A percentile compares a stretch with the other conserved stretches of the same genome.
Evolutionary conservation across 2,113 vertebrate species (phyloP).

Genomic region (Rhinopomastus cyanomelas): DNA sequence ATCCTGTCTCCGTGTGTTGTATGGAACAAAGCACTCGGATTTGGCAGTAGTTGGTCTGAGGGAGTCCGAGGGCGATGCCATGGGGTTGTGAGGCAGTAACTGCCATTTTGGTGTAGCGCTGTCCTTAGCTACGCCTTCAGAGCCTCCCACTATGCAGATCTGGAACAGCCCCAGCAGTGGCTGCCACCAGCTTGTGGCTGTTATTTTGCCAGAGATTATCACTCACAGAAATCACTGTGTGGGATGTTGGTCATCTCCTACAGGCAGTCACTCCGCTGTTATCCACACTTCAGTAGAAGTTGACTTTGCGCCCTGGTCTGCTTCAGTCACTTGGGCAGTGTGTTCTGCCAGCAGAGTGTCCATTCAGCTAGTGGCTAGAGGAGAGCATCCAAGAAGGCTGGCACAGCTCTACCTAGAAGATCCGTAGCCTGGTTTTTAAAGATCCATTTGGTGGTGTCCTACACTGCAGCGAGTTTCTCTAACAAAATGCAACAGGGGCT

Average conservation of each 20-base stretch:
- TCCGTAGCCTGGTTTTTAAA: not conserved
- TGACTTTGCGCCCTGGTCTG: not conserved
- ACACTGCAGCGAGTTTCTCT: not conserved
- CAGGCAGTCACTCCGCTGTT: not conserved
- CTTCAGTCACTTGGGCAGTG: not conserved
- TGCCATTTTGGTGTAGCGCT: too few relatives aligned
- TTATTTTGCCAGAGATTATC: not conserved
- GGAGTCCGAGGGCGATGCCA: not conserved
- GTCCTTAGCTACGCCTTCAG: not conserved
- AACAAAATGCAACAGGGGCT: not conserved
- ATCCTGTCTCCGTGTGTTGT: not conserved
- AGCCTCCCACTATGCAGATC: not conserved
- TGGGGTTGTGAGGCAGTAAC: not conserved
- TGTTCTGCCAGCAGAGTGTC: not conserved
- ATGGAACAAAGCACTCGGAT: not conserved
- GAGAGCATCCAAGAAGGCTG: not conserved
- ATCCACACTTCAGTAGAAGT: not conserved
- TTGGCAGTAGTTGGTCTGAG: not conserved
- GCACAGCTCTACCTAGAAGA: not conserved
- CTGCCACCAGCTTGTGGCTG: not conserved
- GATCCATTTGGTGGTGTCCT: not conserved
- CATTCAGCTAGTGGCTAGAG: not conserved
- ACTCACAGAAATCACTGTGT: not conserved
- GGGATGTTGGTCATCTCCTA: not conserved
- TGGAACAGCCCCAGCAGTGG: not conserved